A percentile compares a stretch with the other conserved stretches of the same genome.
Conservation (phyloP, 2,888 invertebrate species). For the Formica aserva region DNA sequence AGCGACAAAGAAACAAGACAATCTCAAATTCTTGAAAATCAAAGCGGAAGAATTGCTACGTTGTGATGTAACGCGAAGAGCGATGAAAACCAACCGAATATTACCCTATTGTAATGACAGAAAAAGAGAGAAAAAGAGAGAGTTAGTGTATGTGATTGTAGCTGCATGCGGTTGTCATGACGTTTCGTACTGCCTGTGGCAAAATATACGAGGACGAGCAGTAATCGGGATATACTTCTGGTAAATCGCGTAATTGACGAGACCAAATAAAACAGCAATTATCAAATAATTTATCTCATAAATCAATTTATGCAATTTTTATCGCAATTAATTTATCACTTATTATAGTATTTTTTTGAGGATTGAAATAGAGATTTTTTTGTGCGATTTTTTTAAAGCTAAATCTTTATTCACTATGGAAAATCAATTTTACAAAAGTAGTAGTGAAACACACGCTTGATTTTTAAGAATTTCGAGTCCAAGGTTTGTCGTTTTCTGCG, state of each 20-base stretch:
- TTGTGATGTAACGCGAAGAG: conserved; percentile 4
- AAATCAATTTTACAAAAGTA: neutral
- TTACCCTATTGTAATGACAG: neutral
- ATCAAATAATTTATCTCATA: conserved; percentile 16
- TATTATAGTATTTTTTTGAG: neutral
- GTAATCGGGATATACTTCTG: conserved; percentile 12
- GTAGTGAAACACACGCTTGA: neutral
- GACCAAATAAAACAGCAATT: conserved; percentile 2
- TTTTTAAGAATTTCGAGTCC: neutral
- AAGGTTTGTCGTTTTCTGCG: conserved; percentile 1
- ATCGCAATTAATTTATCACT: neutral
- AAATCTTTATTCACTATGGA: neutral
- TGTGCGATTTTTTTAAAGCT: neutral
- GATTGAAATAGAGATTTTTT: neutral
- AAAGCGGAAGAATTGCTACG: conserved; percentile 1
- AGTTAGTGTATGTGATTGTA: conserved; percentile 15
- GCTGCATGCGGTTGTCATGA: conserved; percentile 7
- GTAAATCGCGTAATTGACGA: neutral
- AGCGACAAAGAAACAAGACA: neutral
- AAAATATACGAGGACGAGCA: neutral
- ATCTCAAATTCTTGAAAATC: conserved; percentile 7
- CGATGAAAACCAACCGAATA: neutral
- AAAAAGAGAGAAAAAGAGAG: neutral
- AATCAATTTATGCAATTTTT: neutral
- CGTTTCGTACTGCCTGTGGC: neutral